Evolutionary conservation across 2,888 invertebrate species (phyloP), one percentile per base, ranked within the genome.

Genomic region (Sinohyriopsis cumingii): DNA sequence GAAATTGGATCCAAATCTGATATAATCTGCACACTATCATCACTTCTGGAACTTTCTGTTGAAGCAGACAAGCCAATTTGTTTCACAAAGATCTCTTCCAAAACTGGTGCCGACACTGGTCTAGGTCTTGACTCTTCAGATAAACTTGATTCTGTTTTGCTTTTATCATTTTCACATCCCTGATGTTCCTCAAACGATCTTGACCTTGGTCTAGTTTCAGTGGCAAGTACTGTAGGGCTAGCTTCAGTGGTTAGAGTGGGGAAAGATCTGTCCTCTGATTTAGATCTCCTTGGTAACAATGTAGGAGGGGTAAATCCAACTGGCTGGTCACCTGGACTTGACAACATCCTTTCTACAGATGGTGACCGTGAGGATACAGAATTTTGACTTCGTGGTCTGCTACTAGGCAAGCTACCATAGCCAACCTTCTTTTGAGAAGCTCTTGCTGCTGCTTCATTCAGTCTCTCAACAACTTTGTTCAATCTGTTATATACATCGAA

Each of bases 371-470:
- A 72, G 55, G 67, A 67, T 60, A 55, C 33, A 24, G 60, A 70
- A 45, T 25, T 54, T 9, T n/a, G 60, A 24, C 20, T 45, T 7
- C 25, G 28, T 33, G 33, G 56, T 33, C 15, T 59, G 54, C n/a
- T 25, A 28, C 33, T n/a, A 3, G 59, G 63, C 54, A 55, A 59
- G 9, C 24, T 56, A 19, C 20, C 57, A 33, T 63, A 56, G 28
- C 65, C 65, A 69, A 63, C 68, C 5, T 65, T 74, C 54, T 64
- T 61, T 66, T 71, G 65, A 70, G 75, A 45, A 73, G 74, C 73
- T 73, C 76, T 73, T 55, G 71, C 67, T 24, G 88, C 88, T 18
- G 88, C 88, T 59, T 69, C 73, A 71, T 89, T 89, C 28, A 89
- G 73, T 63, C 87, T 71, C 45, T 86, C 75, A 5, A 84, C 86